Evolutionary conservation across 2,797 vertebrate genomes (phyloP).

Genomic region (Todus mexicanus): DNA sequence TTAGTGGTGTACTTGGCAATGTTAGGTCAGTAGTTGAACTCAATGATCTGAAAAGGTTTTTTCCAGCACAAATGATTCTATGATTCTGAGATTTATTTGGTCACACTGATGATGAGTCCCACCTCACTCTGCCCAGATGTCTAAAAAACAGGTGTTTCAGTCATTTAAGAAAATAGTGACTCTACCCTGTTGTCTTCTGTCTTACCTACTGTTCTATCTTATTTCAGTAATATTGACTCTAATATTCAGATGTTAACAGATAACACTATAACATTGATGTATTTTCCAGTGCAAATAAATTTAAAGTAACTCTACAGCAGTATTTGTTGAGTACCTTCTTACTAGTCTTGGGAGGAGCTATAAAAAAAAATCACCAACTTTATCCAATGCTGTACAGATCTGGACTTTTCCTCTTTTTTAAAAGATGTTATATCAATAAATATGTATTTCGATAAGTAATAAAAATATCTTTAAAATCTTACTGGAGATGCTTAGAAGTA

Average conservation of each 20-base stretch:
- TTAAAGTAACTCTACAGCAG: background rate
- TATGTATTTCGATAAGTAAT: background rate
- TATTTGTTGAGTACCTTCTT: background rate
- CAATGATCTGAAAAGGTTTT: no score
- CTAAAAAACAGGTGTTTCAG: accelerated
- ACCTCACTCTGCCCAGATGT: no score
- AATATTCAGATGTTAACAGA: background rate
- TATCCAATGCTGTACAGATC: background rate
- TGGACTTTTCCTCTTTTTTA: background rate
- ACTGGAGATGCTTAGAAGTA: background rate
- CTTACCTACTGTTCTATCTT: background rate
- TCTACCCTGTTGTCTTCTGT: background rate
- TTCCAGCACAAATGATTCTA: no score
- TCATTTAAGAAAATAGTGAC: background rate
- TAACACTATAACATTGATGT: background rate
- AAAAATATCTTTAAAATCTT: background rate
- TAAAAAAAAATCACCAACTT: background rate
- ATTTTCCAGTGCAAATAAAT: background rate
- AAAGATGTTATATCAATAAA: accelerated
- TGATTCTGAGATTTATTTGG: no score
- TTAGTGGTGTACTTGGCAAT: no score
- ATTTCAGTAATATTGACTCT: background rate
- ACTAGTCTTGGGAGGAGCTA: background rate
- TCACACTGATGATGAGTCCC: no score
- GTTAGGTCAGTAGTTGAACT: no score